Conservation (phyloP, 2,888 invertebrate species). For the Brenthis daphne region DNA sequence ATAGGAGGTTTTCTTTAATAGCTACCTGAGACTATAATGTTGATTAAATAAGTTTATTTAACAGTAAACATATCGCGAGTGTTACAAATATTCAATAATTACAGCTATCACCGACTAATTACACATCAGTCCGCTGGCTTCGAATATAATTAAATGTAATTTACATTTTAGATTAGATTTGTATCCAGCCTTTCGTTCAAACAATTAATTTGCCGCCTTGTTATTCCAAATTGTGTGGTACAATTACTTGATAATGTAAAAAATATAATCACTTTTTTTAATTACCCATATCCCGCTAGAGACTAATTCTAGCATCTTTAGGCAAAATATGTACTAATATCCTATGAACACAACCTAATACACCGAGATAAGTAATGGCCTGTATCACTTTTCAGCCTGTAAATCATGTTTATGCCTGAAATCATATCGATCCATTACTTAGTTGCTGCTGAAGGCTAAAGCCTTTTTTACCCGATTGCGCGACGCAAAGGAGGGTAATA, state of each 20-base stretch:
- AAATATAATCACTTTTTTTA: not conserved
- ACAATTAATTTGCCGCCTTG: constrained; percentile 27
- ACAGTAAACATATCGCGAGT: constrained; percentile 6
- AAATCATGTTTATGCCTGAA: too few relatives aligned
- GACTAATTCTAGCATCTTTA: too few relatives aligned
- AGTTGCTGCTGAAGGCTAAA: too few relatives aligned
- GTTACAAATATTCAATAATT: constrained; percentile 31
- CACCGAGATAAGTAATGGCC: too few relatives aligned
- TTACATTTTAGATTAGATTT: constrained; percentile 36
- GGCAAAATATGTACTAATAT: too few relatives aligned
- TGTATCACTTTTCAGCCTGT: too few relatives aligned
- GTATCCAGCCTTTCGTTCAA: constrained; percentile 30
- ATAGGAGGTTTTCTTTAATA: not conserved
- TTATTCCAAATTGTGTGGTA: constrained; percentile 16
- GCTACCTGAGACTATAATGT: not conserved
- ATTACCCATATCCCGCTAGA: too few relatives aligned
- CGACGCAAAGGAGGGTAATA: too few relatives aligned
- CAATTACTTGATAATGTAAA: not conserved
- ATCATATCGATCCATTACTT: too few relatives aligned
- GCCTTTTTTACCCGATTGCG: too few relatives aligned
- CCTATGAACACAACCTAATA: too few relatives aligned
- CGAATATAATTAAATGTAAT: constrained; percentile 34
- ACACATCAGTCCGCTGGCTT: constrained; percentile 30
- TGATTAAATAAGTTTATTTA: constrained; percentile 2
- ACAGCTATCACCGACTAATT: constrained; percentile 35